Base-by-base conservation (phyloP, 2,113 vertebrate genomes). In the Podarcis cretensis region DNA sequence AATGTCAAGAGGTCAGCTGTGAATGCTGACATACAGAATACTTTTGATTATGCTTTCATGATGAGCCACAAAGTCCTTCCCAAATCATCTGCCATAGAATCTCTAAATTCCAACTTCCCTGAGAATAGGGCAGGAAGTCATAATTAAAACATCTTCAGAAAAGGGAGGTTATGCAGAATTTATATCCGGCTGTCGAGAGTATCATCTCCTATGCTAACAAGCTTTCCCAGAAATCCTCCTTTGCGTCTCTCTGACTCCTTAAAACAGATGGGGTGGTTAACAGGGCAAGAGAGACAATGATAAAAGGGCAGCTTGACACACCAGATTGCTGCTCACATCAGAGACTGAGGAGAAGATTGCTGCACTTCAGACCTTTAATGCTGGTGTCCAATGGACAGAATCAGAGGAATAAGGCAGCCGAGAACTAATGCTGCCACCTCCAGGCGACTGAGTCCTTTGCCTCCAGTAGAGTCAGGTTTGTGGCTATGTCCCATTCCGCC, bases 361-460 rank as follows among this genome's bases (percentile, higher is more conserved):
- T 92, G 77, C 93, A 87, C 90, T 91, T 71, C 1, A 18, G 91
- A 79, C 2, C 0, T 86, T 97, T 98, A 99, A 94, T 99, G 99
- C 96, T 99, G 98, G 96, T 99, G 99, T 85, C 98, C 98, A 40
- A 99, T 86, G 1, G 99, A 99, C 91, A 99, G 96, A 93, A 99
- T 96, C 91, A 99, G 97, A 37, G 99, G 99, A 89, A 99, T 99
- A 95, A 99, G 98, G 96, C 99, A 99, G 35, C 99, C 99, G 89
- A 98, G 89, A 81, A 99, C 98, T 93, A 99, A 97, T 54, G 98
- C 98, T 40, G 95, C 97, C 94, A 99, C 98, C 94, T 99, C 99
- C 94, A 98, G 96, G 90, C 98, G 98, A 96, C 97, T 98, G 94
- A 99, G 98, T 97, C 99, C 98, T 94, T 98, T 98, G 32, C 97